phyloP scores from a whole-genome alignment of 2,888 invertebrate genomes.

The Diaphora mendica region DNA sequence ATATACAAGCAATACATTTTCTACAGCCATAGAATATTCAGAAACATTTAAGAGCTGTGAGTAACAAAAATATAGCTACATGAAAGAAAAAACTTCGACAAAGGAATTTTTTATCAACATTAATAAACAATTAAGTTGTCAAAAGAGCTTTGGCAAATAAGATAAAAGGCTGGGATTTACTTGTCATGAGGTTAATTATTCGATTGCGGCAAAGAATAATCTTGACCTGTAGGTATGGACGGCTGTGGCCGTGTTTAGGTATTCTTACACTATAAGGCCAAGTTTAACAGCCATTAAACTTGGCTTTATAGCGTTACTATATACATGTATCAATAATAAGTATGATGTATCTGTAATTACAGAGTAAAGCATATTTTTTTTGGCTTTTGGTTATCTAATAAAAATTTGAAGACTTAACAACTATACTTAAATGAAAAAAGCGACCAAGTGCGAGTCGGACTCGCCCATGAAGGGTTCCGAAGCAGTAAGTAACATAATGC shows the following conservation, averaged over 20 bases:
- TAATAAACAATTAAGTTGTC: neutral
- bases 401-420: too few species aligned
- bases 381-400: too few species aligned
- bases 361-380: too few species aligned
- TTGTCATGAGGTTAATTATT: neutral
- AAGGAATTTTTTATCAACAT: constrained; percentile 1
- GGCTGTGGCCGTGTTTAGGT: neutral
- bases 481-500: too few species aligned
- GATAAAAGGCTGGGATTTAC: neutral
- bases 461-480: too few species aligned
- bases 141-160: neutral
- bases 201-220: neutral
- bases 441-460: too few species aligned
- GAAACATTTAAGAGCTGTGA: neutral
- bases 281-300: neutral
- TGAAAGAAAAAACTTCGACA: neutral
- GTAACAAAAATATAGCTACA: neutral
- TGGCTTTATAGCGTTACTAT: too few species aligned
- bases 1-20: constrained; percentile 50
- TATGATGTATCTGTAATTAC: too few species aligned
- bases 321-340: too few species aligned
- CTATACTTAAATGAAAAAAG: too few species aligned
- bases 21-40: too few species aligned
- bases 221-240: neutral
- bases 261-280: too few species aligned